phyloP scores from a whole-genome alignment of 2,113 vertebrate species.

The Syngnathus floridae region DNA sequence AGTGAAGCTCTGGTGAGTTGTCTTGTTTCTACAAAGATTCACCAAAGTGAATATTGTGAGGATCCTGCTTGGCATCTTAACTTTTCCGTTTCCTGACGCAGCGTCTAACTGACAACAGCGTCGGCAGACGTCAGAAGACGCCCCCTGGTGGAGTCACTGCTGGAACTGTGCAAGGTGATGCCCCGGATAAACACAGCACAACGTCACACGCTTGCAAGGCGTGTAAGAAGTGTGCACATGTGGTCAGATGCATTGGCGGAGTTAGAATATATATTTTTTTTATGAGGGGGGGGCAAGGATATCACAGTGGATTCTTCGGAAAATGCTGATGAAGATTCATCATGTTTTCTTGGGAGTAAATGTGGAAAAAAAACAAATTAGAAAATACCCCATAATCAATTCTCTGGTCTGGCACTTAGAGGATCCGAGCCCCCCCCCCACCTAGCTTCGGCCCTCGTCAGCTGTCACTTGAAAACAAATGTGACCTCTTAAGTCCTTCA shows the following conservation, averaged over 20 bases:
- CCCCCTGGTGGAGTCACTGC: conserved; percentile 68
- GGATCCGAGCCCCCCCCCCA: no score
- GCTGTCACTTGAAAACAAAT: conserved; percentile 44
- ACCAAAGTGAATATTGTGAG: not conserved
- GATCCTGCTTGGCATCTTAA: conserved; percentile 30
- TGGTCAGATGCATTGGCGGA: conserved; percentile 26
- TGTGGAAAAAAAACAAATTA: no score
- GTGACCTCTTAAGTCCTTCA: conserved; percentile 41
- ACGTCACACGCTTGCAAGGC: not conserved
- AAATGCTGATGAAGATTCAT: no score
- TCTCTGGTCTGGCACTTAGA: no score
- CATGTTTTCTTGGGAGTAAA: no score
- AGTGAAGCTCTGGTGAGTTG: conserved; percentile 62
- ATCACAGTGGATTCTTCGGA: no score
- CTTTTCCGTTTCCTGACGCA: conserved; percentile 59
- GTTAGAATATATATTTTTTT: no score
- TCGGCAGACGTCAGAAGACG: conserved; percentile 57
- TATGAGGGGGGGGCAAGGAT: no score
- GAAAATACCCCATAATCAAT: no score
- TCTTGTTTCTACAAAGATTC: no score
- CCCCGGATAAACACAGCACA: conserved; percentile 4
- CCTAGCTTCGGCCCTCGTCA: not conserved
- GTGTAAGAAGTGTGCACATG: conserved; percentile 28
- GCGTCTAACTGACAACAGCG: conserved; percentile 58
- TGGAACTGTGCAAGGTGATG: conserved; percentile 71